These are phyloP conservation scores for Typhlichthys eigenmanni DNA, from an alignment of 2,797 vertebrate species.

Conservation along the genomic window DNA sequence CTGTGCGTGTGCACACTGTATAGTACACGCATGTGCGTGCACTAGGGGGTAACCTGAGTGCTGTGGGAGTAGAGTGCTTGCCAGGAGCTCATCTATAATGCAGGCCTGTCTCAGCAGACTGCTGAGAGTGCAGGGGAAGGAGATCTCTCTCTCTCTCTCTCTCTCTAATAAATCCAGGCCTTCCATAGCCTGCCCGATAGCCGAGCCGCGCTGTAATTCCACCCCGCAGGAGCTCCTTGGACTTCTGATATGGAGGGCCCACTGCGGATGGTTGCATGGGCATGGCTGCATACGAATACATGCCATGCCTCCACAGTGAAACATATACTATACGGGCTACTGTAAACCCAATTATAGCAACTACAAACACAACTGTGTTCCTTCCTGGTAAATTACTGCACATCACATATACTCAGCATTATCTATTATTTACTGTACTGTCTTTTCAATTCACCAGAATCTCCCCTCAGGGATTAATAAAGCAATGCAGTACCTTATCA, in stretches of 20 bases:
- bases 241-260: slow-evolving; percentile 52
- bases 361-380: slow-evolving; percentile 64
- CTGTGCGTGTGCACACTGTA: slow-evolving; percentile 27
- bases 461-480: no score
- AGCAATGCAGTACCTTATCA: no score
- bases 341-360: neutral
- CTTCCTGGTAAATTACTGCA: neutral
- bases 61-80: slow-evolving; percentile 69
- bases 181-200: slow-evolving; percentile 65
- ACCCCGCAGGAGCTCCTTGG: slow-evolving; percentile 59
- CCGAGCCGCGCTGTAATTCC: slow-evolving; percentile 78
- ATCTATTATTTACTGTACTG: no score
- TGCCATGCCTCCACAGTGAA: no score
- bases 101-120: slow-evolving; percentile 69
- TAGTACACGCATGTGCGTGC: slow-evolving; percentile 40
- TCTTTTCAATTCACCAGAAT: no score
- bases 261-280: slow-evolving; percentile 37
- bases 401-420: neutral
- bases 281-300: slow-evolving; percentile 22
- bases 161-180: slow-evolving; percentile 75
- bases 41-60: slow-evolving; percentile 72
- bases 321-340: neutral
- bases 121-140: slow-evolving; percentile 83
- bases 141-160: slow-evolving; percentile 78
- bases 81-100: slow-evolving; percentile 80